These are phyloP conservation scores for Synanthedon vespiformis DNA, from an alignment of 2,888 invertebrate species.

Conservation along the genomic window DNA sequence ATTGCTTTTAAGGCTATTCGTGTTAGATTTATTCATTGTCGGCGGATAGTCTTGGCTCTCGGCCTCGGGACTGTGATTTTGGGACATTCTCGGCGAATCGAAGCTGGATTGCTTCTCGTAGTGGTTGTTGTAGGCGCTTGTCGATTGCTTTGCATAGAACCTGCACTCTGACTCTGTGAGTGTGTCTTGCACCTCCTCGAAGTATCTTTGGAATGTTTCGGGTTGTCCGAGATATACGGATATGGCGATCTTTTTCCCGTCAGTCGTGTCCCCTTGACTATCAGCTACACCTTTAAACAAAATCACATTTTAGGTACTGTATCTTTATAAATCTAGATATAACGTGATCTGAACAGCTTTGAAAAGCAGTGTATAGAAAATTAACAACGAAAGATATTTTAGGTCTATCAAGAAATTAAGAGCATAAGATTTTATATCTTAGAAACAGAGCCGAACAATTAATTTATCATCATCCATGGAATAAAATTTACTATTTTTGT, in stretches of 20 bases:
- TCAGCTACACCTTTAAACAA: slow-evolving; percentile 59
- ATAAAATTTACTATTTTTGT: too few species aligned
- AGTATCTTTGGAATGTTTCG: slow-evolving; percentile 79
- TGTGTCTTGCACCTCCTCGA: slow-evolving; percentile 75
- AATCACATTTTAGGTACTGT: too few species aligned
- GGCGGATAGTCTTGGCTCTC: slow-evolving; percentile 55
- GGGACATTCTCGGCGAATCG: slow-evolving; percentile 57
- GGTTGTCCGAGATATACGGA: slow-evolving; percentile 89
- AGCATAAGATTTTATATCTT: too few species aligned
- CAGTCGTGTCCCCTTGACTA: slow-evolving; percentile 76
- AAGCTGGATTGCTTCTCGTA: slow-evolving; percentile 62
- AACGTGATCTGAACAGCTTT: too few species aligned
- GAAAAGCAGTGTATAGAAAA: too few species aligned
- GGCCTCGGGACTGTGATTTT: slow-evolving; percentile 56
- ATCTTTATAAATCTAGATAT: too few species aligned
- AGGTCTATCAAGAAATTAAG: too few species aligned
- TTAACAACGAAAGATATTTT: too few species aligned
- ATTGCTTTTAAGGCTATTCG: slow-evolving; percentile 68
- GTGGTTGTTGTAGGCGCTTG: slow-evolving; percentile 54
- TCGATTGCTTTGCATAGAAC: slow-evolving; percentile 67
- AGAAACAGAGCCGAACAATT: too few species aligned
- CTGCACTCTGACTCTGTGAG: slow-evolving; percentile 74
- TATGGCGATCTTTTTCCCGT: slow-evolving; percentile 89
- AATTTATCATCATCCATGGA: too few species aligned
- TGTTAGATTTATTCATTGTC: slow-evolving; percentile 60